Base-by-base conservation (phyloP, 2,113 vertebrate species). In the Himantopus leucocephalus region DNA sequence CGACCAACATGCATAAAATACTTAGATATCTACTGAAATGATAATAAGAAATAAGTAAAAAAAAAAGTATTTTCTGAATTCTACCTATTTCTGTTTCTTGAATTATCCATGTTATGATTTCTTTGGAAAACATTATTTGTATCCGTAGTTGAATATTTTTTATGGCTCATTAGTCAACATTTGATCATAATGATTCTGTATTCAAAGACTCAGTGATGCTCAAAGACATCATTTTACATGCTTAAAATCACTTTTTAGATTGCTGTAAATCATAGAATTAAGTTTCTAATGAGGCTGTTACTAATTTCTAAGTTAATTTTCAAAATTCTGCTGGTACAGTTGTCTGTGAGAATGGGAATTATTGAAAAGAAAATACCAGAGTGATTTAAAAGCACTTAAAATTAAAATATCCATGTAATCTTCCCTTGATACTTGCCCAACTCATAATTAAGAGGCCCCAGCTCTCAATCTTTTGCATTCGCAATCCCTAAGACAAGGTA, bases 81-180 rank as follows among this genome's bases (percentile, higher is more conserved):
- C 45, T 68, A 17, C 17, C 4, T 68, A 3, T 37, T 81, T n/a
- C 26, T 62, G 5, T 35, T 74, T 68, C 37, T 63, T 77, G 24
- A 86, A 81, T 78, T 76, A 53, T 47, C 39, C 17, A 20, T 30
- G 15, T 39, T 72, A 34, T 0, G 5, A 43, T 52, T 72, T 89
- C 60, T 68, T 72, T 55, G 35, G 26, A 75, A 95, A 86, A 79
- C 8, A 14, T 29, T 34, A 5, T 72, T 78, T 71, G 20, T 50
- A 64, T 32, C 23, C 0, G 0, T 15, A 84, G 66, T 4, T 90
- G 41, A 73, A 62, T 90, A 60, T 68, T 82, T 87, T 76, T 73
- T 87, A n/a, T 50, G 58, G 45, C 47, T 97, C 74, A 73, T 95
- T 76, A 95, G 43, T 60, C 64, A 95, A 39, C 23, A 47, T 90